Evolutionary conservation across 2,113 vertebrate genomes (phyloP).

Genomic region (Chitala chitala): DNA sequence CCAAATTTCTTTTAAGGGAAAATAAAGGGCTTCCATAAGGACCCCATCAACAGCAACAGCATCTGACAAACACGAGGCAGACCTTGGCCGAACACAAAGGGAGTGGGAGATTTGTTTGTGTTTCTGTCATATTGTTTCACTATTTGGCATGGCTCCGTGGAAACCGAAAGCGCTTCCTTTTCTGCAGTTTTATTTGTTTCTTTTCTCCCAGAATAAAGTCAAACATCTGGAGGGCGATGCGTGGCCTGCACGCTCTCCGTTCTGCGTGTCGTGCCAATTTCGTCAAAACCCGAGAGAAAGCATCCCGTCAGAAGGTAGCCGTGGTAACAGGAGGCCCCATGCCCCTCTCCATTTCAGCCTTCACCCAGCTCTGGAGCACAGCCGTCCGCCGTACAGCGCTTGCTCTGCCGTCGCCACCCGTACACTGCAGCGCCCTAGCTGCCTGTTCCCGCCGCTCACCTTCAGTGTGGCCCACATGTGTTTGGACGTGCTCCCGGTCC

Average conservation of each 20-base stretch:
- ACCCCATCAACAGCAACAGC: slow-evolving; percentile 34
- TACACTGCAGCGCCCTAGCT: background rate
- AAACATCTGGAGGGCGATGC: slow-evolving; percentile 51
- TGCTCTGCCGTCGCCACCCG: too few relatives aligned
- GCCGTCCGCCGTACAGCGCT: background rate
- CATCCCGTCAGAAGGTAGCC: slow-evolving; percentile 26
- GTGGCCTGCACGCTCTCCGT: slow-evolving; percentile 19
- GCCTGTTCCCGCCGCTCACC: background rate
- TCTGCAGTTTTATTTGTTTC: slow-evolving; percentile 30
- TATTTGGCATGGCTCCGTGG: slow-evolving; percentile 37
- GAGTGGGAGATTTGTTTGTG: slow-evolving; percentile 31
- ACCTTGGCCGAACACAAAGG: slow-evolving; percentile 25
- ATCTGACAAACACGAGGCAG: slow-evolving; percentile 39
- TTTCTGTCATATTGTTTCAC: slow-evolving; percentile 36
- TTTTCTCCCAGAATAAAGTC: slow-evolving; percentile 47
- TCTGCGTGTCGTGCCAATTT: slow-evolving; percentile 46
- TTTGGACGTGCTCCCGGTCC: background rate
- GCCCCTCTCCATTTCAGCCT: background rate
- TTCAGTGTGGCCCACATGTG: background rate
- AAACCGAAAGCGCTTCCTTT: slow-evolving; percentile 33
- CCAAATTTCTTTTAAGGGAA: slow-evolving; percentile 28
- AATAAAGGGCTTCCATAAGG: slow-evolving; percentile 29
- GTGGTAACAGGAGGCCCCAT: slow-evolving; percentile 8
- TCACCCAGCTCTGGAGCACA: background rate
- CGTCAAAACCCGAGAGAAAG: slow-evolving; percentile 23